Base-by-base conservation (phyloP, 2,888 invertebrate genomes). In the Euphydryas editha region DNA sequence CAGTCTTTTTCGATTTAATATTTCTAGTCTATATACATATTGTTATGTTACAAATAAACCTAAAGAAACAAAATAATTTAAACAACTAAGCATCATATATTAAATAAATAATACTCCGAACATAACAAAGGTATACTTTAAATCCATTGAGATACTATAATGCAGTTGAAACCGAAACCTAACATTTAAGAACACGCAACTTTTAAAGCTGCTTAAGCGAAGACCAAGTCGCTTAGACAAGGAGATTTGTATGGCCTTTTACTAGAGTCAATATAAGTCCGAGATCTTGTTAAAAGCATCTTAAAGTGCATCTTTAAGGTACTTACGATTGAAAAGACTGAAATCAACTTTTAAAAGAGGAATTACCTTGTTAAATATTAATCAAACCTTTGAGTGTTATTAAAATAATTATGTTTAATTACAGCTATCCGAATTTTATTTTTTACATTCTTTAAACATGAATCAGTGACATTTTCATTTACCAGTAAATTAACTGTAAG, bases 271-370 rank as follows among this genome's bases (percentile, higher is more conserved):
- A 39, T 21, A 39, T 13, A 39, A 60, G 3, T 17, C 21, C 13
- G 17, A 21, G 46, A 60, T 58, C 59, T 56, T 21, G 21, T 58
- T 49, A 51, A 63, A 63, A 49, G 37, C 30, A 6, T 18, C 15
- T 18, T 20, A 49, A 36, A 65, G 56, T 61, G 46, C 56, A 56
- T 56, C 56, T 13, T 24, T 37, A 56, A 62, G 46, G 6, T 47
- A 18, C 62, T 56, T 46, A 46, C 17, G 36, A 36, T 55, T 47
- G 39, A n/a, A 7, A 51, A 39, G 46, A 46, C 2, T 11, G 30
- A 56, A 46, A 44, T 30, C 8, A 46, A 30, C 1, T 62, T 61
- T 51, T 10, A 30, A 21, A 10, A 24, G 10, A 24, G 44, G 4
- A n/a, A 7, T 24, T 55, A 11, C 1, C n/a, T 55, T 30, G 17